Percentiles rank a stretch among this genome's conserved stretches.
These are phyloP conservation scores for Reticulitermes lucifugus DNA, from an alignment of 2,888 invertebrate species.

Conservation along the genomic window DNA sequence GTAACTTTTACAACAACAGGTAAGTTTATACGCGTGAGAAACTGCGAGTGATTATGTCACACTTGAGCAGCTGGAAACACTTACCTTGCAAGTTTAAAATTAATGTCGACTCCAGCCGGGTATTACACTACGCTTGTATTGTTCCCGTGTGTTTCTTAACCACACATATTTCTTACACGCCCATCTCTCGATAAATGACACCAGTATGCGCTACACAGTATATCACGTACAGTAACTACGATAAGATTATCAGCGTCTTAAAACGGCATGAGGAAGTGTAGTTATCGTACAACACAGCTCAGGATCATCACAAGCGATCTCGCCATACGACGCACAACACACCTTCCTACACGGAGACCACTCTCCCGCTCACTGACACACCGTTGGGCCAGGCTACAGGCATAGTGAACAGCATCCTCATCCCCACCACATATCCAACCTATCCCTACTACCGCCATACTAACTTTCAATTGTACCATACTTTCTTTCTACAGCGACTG, in stretches of 20 bases:
- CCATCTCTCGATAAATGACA: not conserved
- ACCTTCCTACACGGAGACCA: not conserved
- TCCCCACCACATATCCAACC: conserved; percentile 19
- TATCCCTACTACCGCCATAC: conserved; percentile 24
- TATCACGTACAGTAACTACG: not conserved
- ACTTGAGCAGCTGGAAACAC: not conserved
- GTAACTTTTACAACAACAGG: no score
- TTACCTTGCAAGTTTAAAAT: not conserved
- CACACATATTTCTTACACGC: not conserved
- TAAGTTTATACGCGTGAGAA: no score
- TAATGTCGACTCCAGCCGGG: not conserved
- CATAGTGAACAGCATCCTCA: conserved; percentile 25
- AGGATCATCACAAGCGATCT: not conserved
- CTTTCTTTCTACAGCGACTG: not conserved
- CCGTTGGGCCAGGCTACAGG: conserved; percentile 14
- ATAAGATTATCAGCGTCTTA: not conserved
- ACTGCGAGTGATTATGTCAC: not conserved
- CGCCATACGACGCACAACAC: not conserved
- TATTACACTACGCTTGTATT: not conserved
- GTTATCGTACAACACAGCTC: not conserved
- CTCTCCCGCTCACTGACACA: not conserved
- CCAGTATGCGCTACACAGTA: no score
- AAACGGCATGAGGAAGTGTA: not conserved
- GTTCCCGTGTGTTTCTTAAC: not conserved
- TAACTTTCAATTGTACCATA: conserved; percentile 38